Evolutionary conservation across 2,113 vertebrate genomes (phyloP), one percentile per base, ranked within the genome.

Genomic region (Ploceus nigricollis): DNA sequence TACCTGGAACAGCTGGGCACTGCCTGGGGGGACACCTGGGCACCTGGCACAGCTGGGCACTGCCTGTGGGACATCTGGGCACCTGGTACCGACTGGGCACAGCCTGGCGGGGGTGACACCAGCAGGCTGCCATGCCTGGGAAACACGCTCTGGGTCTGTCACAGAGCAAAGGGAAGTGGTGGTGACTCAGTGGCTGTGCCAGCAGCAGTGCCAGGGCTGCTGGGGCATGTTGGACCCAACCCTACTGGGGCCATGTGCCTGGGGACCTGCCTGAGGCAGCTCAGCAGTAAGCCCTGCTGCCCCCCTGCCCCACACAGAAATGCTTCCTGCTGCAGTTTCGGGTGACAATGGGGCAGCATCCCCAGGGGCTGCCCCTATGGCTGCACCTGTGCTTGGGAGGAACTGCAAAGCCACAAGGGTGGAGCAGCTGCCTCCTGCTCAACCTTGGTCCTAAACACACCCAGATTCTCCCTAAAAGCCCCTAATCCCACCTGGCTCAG

Each of bases 401-500:
- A 82, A 82, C 78, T 66, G 71, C 50, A 80, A 86, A 83, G 63
- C 71, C 2, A 1, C 66, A 2, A 4, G 93, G 95, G 96, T 84
- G 92, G 92, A 93, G 87, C 11, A 3, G 1, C 60, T 84, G 72
- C 56, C 47, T 87, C 42, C 85, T 5, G 6, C 60, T 92, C 71
- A 63, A 8, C 58, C 42, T 6, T 6, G 0, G 48, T 94, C 90
- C 54, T 39, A 80, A 93, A 93, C 57, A 53, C 72, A 8, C 94
- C 96, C 94, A 92, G 31, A 95, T 97, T 97, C 64, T 47, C 94
- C 82, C 73, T 65, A 91, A 78, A 81, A 96, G 80, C 91, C 78
- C 81, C 87, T 97, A 95, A 97, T 96, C 95, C 91, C 8, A 2
- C 79, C 79, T 94, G 94, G 88, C 93, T 93, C 75, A 39, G 82